Base-by-base conservation (phyloP, 2,797 vertebrate genomes). In the Lateolabrax maculatus region DNA sequence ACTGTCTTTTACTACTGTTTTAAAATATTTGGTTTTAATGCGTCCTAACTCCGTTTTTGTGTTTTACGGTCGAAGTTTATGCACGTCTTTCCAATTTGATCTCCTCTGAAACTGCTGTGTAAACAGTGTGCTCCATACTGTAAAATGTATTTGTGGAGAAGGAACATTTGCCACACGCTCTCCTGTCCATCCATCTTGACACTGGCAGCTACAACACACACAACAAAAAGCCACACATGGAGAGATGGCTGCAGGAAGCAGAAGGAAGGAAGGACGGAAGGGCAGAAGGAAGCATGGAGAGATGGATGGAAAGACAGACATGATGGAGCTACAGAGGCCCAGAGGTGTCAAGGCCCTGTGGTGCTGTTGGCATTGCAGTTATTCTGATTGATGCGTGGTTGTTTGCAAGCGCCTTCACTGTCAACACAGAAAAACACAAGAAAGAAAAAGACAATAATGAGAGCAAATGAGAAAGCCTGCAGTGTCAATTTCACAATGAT, bases 351-450 rank as follows among this genome's bases (percentile, higher is more conserved):
- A 77, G 87, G 87, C 89, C 81, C 82, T 73, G 87, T 67, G 88
- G 84, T 87, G 92, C 37, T 73, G 84, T 77, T 90, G 90, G 89
- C 78, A 88, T 87, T 91, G 87, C 75, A 72, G 84, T 90, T 80
- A 91, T 90, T 83, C 84, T 73, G 88, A 87, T 52, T 84, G 93
- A 90, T 92, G 91, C 72, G 75, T 92, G 92, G 89, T 89, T 85
- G 91, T 92, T 94, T 94, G 91, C 92, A 94, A 94, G 90, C 90
- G 81, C 86, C 87, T 87, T 95, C 94, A 95, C 94, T 96, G 94
- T 95, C 90, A 81, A 93, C 72, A 92, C 85, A 93, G 61, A 92
- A 85, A 89, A 88, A 87, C 81, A 93, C 71, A 89, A 88, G 86
- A 90, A 91, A 91, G 87, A 94, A 93, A 89, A 91, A 87, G 74